phyloP scores from a whole-genome alignment of 2,888 invertebrate species.

The Galeruca laticollis region DNA sequence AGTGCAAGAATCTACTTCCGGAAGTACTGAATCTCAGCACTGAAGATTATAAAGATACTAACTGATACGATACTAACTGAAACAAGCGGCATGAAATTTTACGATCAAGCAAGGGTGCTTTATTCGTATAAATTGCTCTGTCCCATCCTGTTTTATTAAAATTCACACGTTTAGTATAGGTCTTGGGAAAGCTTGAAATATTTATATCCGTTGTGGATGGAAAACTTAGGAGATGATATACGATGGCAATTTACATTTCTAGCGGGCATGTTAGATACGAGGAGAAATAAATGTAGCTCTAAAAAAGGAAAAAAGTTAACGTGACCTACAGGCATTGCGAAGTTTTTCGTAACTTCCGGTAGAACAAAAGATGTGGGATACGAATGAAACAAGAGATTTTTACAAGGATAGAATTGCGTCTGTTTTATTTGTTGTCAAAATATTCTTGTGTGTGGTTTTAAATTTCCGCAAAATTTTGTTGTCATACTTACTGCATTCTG shows the following conservation, averaged over 20 bases:
- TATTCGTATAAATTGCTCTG: too few relatives aligned
- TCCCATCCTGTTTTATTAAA: too few relatives aligned
- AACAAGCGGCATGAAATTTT: too few relatives aligned
- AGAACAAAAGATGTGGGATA: neutral
- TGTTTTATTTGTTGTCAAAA: neutral
- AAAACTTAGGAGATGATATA: neutral
- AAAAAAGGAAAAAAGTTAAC: neutral
- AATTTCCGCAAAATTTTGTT: neutral
- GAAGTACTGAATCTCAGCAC: too few relatives aligned
- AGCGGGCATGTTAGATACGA: neutral
- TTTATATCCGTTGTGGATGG: neutral
- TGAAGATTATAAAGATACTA: too few relatives aligned
- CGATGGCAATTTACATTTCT: neutral
- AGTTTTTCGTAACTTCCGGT: neutral
- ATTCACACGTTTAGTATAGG: too few relatives aligned
- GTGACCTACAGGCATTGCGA: neutral
- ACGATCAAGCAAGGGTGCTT: too few relatives aligned
- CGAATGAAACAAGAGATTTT: neutral
- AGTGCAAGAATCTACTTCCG: too few relatives aligned
- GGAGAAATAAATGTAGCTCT: slow-evolving; percentile 2
- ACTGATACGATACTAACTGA: too few relatives aligned
- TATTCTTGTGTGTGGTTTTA: neutral
- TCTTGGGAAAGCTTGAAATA: neutral
- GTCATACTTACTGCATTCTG: too few relatives aligned
- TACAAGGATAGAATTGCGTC: neutral